Base-by-base conservation (phyloP, 1,140 invertebrate species). In the Ceratitis capitata region DNA sequence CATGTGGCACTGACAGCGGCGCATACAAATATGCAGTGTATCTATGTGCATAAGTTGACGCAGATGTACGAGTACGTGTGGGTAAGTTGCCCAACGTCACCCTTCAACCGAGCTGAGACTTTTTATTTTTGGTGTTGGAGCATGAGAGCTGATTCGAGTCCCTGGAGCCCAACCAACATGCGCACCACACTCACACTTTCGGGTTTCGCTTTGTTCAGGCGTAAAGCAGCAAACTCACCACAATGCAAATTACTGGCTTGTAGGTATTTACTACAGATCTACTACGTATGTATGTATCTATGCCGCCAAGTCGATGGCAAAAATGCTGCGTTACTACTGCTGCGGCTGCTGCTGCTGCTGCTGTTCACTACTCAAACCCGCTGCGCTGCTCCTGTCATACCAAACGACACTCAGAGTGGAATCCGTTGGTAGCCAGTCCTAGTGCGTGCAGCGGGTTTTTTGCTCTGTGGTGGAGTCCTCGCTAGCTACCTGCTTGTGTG, bases 171-270 rank as follows among this genome's bases (percentile, higher is more conserved):
- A 26, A 78, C 39, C 69, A 39, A 14, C 32, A 32, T 69, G 61
- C 69, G 19, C 69, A 42, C 32, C 35, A 69, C 64, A 69, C 64
- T 78, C 69, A 78, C 42, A n/a, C 39, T 78, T 23, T 26, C n/a
- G n/a, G 3, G 14, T 1, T 23, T 47, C 16, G 32, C 7, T 39
- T 19, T 23, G 32, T 42, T 42, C 14, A 26, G n/a, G 69, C 69
- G 23, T 45, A 78, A 42, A 26, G 42, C 69, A 78, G 23, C 9
- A n/a, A 78, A 78, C 69, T 78, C 69, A 78, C 69, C 69, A 78
- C 69, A 78, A 78, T 9, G 69, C 69, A 78, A 78, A 78, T 78
- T 45, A 39, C n/a, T 78, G 69, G 69, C 32, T 78, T 78, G 69
- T 78, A 78, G 39, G 39, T 78, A 78, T 78, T 78, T 78, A 45